Evolutionary conservation across 2,113 vertebrate genomes (phyloP), one percentile per base, ranked within the genome.

Genomic region (Pseudorasbora parva): DNA sequence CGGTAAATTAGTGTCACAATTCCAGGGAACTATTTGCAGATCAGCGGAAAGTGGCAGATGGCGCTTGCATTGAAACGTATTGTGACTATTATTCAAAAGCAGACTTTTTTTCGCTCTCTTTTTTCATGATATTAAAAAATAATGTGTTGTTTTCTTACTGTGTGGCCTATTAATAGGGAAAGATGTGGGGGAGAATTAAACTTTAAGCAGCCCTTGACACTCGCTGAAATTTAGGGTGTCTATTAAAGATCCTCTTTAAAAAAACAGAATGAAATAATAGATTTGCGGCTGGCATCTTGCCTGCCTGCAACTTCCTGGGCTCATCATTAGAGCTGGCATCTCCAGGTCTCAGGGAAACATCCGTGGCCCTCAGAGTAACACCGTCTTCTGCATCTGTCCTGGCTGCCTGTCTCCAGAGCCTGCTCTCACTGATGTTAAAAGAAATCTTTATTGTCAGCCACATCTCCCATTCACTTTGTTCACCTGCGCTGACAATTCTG

Each of bases 401-500:
- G 82, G 92, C 93, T 92, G 95, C 95, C 96, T 98, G 97, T 97
- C 97, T 97, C 95, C 92, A 89, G 93, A 94, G 93, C 94, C 90
- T 92, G 92, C 91, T 93, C 93, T 95, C 95, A 96, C 95, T 97
- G 97, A 97, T 98, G 96, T 98, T 97, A 95, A 98, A 98, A 97
- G 96, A 96, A 97, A 97, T 96, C 95, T 95, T 95, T 96, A 96
- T 96, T 98, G 97, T 97, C 97, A 97, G 93, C 96, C 97, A 97
- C 93, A 96, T 97, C 94, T 95, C 91, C 95, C 94, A 96, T 96
- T 98, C 96, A 96, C 97, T 98, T 99, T 99, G 97, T 98, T 98
- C 96, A 96, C 93, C 41, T 92, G 90, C 94, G 87, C 95, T 98
- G 97, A 98, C 97, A 98, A 94, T 91, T 94, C 94, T 95, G 93